Conservation (phyloP, 2,888 invertebrate species). For the Quadriops clusia region DNA sequence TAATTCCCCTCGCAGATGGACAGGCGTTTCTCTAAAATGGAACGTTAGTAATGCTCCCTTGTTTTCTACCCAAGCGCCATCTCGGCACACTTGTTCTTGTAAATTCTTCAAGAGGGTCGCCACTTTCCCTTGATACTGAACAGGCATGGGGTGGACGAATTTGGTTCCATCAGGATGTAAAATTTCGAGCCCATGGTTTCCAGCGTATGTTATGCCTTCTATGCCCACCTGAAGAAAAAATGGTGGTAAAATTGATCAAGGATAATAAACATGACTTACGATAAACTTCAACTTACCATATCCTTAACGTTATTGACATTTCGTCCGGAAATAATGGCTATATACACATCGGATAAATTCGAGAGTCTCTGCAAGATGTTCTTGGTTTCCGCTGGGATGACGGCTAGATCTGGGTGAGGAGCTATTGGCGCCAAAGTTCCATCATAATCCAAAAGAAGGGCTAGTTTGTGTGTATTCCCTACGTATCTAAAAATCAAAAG, state of each 20-base stretch:
- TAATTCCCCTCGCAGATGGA: constrained; percentile 52
- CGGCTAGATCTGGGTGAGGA: constrained; percentile 82
- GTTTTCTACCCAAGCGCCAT: constrained; percentile 88
- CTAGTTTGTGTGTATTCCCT: constrained; percentile 74
- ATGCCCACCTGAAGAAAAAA: constrained; percentile 54
- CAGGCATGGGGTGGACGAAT: constrained; percentile 85
- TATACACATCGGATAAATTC: constrained; percentile 76
- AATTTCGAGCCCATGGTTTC: constrained; percentile 81
- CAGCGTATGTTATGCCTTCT: constrained; percentile 82
- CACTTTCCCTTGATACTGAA: constrained; percentile 70
- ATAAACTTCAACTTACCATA: constrained; percentile 48
- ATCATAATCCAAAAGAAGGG: constrained; percentile 74
- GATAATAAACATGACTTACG: background rate
- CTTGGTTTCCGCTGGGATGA: constrained; percentile 72
- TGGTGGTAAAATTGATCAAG: background rate
- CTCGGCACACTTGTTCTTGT: constrained; percentile 74
- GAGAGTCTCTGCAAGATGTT: constrained; percentile 70
- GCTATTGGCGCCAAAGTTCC: constrained; percentile 83
- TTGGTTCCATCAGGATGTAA: constrained; percentile 82
- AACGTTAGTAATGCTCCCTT: constrained; percentile 78
- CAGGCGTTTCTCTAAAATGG: constrained; percentile 76
- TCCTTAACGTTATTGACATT: constrained; percentile 79
- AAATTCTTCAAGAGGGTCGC: constrained; percentile 62
- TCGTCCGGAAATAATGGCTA: constrained; percentile 76
- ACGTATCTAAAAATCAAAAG: constrained; percentile 51